Base-by-base conservation (phyloP, 2,797 vertebrate genomes). In the Taeniopygia guttata region DNA sequence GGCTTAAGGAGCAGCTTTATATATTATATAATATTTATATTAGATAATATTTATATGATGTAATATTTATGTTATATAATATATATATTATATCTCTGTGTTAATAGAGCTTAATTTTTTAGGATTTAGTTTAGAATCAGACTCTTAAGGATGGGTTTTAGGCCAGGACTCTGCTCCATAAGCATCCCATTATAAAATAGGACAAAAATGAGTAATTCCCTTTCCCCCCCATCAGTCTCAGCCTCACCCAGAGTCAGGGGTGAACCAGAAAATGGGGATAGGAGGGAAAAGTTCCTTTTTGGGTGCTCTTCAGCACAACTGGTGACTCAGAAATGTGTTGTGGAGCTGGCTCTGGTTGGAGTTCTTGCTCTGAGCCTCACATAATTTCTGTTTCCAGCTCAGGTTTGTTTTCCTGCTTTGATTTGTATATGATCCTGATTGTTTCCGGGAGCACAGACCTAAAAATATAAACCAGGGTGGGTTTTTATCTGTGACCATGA, bases 21-120 rank as follows among this genome's bases (percentile, higher is more conserved):
- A 0, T 42, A 4, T 40, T 81, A 0, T 7, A 16, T 42, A 34
- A 0, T 42, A 4, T 46, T 81, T 36, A 0, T 42, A 4, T 40
- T 81, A 0, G 7, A 14, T 42, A 38, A 9, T 42, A 4, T 46
- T 81, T 36, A 0, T 42, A 4, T 40, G 77, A 0, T 7, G 16
- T 42, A 38, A 9, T n/a, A n/a, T 38, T 38, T 38, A 38, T n/a
- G n/a, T 38, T 9, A 38, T 38, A 38, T 38, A 38, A 38, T 38
- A 38, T 38, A 38, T 36, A 0, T 42, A 4, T 46, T 81, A 0
- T 7, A 16, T 42, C 7, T 66, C 16, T 55, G 0, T 30, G 27
- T 29, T 58, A 40, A 11, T 0, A 48, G 14, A 62, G 32, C 3
- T 73, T 4, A 1, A 4, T 26, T 48, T 79, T 73, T 60, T 43